Conservation (phyloP, 2,888 invertebrate genomes). For the Melinaea menophilus region DNA sequence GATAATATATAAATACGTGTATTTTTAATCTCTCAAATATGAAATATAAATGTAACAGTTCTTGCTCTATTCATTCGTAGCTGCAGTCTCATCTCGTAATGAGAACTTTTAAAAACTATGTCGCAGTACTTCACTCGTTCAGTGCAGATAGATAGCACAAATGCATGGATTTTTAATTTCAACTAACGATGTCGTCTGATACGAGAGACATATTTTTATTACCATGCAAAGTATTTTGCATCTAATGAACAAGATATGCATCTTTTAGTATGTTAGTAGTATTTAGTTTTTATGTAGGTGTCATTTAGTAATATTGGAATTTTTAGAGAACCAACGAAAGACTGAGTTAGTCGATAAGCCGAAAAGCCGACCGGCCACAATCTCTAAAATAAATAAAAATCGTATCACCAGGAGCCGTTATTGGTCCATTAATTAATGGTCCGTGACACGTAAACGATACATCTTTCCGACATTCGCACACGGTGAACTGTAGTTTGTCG, state of each 20-base stretch:
- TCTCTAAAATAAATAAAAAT: conserved; percentile 42
- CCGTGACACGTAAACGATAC: conserved; percentile 46
- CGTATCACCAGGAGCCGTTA: conserved; percentile 43
- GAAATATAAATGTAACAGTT: not conserved
- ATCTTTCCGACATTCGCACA: conserved; percentile 36
- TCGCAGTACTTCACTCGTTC: not conserved
- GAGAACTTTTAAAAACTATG: not conserved
- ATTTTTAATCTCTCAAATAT: not conserved
- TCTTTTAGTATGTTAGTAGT: too few species aligned
- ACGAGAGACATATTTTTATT: conserved; percentile 1
- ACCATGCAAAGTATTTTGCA: not conserved
- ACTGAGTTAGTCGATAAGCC: conserved; percentile 8
- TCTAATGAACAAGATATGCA: not conserved
- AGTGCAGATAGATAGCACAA: conserved; percentile 1
- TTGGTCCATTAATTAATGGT: conserved; percentile 54
- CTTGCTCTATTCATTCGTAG: not conserved
- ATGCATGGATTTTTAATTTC: conserved; percentile 7
- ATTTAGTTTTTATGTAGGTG: not conserved
- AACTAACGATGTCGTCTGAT: conserved; percentile 2
- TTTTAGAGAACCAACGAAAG: conserved; percentile 5
- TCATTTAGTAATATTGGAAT: not conserved
- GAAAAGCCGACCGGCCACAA: conserved; percentile 23
- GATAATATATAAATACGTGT: not conserved
- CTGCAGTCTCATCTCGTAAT: conserved; percentile 1
- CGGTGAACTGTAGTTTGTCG: conserved; percentile 31